Evolutionary conservation across 2,797 vertebrate genomes (phyloP), one percentile per base, ranked within the genome.

Genomic region (Nothura maculosa): DNA sequence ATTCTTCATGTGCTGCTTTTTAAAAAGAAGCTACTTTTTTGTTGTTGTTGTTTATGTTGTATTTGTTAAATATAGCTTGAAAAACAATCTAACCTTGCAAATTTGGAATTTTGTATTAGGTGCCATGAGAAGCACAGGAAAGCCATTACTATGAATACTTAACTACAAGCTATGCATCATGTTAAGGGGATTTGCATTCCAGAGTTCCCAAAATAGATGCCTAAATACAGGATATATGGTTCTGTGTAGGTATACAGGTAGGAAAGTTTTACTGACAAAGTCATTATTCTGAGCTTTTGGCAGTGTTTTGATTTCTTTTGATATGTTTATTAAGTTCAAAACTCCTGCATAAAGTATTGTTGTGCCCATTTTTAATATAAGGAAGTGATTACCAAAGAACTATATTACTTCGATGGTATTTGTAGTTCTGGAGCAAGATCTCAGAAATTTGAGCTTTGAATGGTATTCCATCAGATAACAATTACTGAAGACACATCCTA

Each of bases 271-370:
- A 19, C 16, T 42, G 62, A 11, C 3, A 70, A 19, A 30, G 13
- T 5, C 36, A 42, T 82, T 64, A 57, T n/a, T 3, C 61, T 17
- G 36, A 83, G 3, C 1, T 70, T 75, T 62, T 25, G 42, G 13
- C 24, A 73, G 6, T 32, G 8, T 82, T 79, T 84, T 84, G 3
- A 9, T 67, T 12, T 57, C 6, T 81, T 78, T 45, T 5, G 8
- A 15, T 57, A 61, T 4, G 3, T 8, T 85, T 17, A 52, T 2
- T 60, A 27, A 78, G 9, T 81, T 32, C 2, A 40, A 55, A 67
- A 68, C 3, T 52, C 22, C 25, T 5, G 21, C 0, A 1, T 62
- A 47, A 76, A 27, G 2, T 13, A 17, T 27, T 76, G 25, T 30
- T 72, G 54, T 52, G 76, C 13, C 3, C 14, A 21, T 81, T 77